Conservation (phyloP, 2,888 invertebrate genomes). For the Hymenopus coronatus region DNA sequence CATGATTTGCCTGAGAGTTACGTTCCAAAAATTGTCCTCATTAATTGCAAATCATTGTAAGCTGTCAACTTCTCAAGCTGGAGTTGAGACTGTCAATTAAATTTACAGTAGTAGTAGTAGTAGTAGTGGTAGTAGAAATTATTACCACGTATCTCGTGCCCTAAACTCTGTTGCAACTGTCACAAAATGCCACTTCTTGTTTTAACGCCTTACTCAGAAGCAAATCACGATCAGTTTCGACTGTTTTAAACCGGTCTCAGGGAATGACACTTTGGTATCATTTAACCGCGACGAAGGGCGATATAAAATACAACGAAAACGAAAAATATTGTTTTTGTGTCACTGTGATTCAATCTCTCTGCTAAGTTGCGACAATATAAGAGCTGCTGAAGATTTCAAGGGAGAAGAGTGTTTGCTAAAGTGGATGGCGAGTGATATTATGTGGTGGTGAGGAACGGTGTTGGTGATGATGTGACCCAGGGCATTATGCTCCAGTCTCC, state of each 20-base stretch:
- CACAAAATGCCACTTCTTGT: no score
- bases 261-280: no score
- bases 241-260: background rate
- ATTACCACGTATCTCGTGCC: background rate
- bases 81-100: background rate
- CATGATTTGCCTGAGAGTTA: background rate
- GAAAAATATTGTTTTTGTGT: background rate
- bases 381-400: background rate
- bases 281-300: no score
- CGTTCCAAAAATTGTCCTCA: background rate
- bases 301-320: no score
- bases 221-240: background rate
- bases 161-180: background rate
- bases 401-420: background rate
- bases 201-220: background rate
- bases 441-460: background rate
- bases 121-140: background rate
- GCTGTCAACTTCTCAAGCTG: background rate
- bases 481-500: constrained; percentile 25
- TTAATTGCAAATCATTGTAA: background rate
- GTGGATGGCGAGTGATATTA: background rate
- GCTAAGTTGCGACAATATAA: background rate
- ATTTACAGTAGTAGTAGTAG: background rate
- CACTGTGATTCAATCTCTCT: background rate
- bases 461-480: constrained; percentile 21